Base-by-base conservation (phyloP, 1,140 invertebrate genomes). In the Spodoptera frugiperda region DNA sequence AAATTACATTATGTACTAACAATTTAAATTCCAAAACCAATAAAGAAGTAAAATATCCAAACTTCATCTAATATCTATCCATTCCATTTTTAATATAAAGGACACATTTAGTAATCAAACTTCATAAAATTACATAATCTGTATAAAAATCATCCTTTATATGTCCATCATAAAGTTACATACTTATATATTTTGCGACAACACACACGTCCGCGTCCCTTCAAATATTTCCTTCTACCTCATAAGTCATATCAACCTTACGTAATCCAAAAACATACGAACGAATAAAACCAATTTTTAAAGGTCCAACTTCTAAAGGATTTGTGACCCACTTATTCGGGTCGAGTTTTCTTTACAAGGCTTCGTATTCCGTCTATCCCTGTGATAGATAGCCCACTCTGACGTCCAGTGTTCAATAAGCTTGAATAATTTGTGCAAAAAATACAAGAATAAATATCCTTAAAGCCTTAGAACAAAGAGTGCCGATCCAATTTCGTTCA, bases 351-450 rank as follows among this genome's bases (percentile, higher is more conserved):
- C 84, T 83, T 79, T 76, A 79, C 72, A 80, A 77, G 80, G 70
- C 54, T 79, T 78, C 59, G 59, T 44, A 70, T 67, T 65, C 55
- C 80, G 70, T 80, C 70, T 83, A 83, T 83, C 78, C 77, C 61
- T 76, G 83, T 87, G 84, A 87, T 88, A 87, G 84, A 87, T 86
- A 79, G 81, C 80, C 55, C 55, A 78, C 59, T 74, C 78, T 73
- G 76, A 79, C 78, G 71, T 83, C 77, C 76, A 76, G 82, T 84
- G 82, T 81, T 86, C 85, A 86, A 87, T 87, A 87, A 87, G 81
- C 87, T 78, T 87, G 80, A 87, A 88, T 87, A 88, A 88, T 87
- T 87, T 87, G 79, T 59, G 55, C 81, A 83, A 86, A 87, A 87
- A 87, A 84, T 83, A 82, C 78, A 70, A 79, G 77, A 88, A 87